These are phyloP conservation scores for Daubentonia madagascariensis DNA, from an alignment of 2,113 vertebrate species.

Conservation along the genomic window DNA sequence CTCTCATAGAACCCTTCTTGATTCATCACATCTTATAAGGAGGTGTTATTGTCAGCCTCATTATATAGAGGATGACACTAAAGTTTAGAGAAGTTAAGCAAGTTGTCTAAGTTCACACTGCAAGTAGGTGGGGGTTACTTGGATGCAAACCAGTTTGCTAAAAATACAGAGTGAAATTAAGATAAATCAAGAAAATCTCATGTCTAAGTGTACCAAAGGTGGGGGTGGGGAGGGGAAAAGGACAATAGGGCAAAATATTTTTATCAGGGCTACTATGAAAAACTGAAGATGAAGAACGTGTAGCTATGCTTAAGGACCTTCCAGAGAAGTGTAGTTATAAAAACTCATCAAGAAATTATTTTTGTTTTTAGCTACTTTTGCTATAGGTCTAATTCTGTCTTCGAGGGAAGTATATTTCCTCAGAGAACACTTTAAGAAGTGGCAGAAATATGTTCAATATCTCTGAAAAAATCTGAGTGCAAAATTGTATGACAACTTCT, in stretches of 20 bases:
- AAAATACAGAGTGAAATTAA: neutral
- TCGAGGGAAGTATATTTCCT: conserved; percentile 67
- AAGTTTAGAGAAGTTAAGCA: neutral
- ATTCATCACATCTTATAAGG: neutral
- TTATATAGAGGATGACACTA: neutral
- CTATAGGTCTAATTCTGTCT: conserved; percentile 63
- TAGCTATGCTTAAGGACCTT: neutral
- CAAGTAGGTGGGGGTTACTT: neutral
- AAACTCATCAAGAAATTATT: conserved; percentile 47
- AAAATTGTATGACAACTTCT: conserved; percentile 69
- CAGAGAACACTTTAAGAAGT: conserved; percentile 69
- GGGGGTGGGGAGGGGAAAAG: neutral
- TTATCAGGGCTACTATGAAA: neutral
- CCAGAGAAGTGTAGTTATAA: conserved; percentile 33
- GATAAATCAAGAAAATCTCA: neutral
- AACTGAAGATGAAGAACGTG: neutral
- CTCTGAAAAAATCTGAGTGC: conserved; percentile 50
- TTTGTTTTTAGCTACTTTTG: conserved; percentile 59
- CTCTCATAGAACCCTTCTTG: neutral
- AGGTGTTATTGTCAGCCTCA: neutral
- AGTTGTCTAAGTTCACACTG: neutral
- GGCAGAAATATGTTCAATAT: conserved; percentile 44
- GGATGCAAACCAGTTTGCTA: neutral
- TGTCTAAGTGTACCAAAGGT: neutral
- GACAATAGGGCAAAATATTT: neutral